Base-by-base conservation (phyloP, 2,797 vertebrate species). In the Babyrousa celebensis region DNA sequence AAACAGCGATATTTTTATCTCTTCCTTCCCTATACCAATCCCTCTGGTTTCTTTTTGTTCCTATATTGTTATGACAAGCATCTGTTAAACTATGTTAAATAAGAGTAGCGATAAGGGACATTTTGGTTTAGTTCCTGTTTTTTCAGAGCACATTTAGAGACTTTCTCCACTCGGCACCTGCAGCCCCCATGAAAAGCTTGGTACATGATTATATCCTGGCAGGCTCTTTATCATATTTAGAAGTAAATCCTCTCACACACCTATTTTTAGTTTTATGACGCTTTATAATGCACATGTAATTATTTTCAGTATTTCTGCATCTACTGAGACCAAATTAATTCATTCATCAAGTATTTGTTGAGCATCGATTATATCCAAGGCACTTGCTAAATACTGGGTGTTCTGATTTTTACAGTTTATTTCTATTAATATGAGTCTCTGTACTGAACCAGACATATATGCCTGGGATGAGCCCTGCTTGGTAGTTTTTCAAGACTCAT, bases 21-120 rank as follows among this genome's bases (percentile, higher is more conserved):
- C 96, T 97, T 97, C 97, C 97, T 97, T 97, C 96, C 94, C 95
- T 97, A 71, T 93, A 94, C 80, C 84, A 92, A 96, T 96, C 96
- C 95, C 78, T 92, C 96, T 48, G 54, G 91, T 86, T 95, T 97
- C 94, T 94, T 80, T 97, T 97, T 97, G 96, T 97, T 97, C 96
- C 97, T 97, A 96, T 96, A 97, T 92, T 96, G 97, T 96, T 97
- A 96, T 95, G 91, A 96, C 97, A 97, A 93, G 91, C 72, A 80
- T 97, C 95, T 97, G 96, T 95, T 96, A 89, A 83, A 84, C 91
- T 95, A 92, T 94, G 94, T 95, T 94, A 96, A 97, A 95, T 94
- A 97, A 93, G 78, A 95, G 74, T 48, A 32, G 11, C 25, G 93
- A 97, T 97, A 97, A 97, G 95, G 78, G 67, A 63, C 97, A 85